Evolutionary conservation across 2,888 invertebrate species (phyloP).

Genomic region (Drosophila maculinotata): DNA sequence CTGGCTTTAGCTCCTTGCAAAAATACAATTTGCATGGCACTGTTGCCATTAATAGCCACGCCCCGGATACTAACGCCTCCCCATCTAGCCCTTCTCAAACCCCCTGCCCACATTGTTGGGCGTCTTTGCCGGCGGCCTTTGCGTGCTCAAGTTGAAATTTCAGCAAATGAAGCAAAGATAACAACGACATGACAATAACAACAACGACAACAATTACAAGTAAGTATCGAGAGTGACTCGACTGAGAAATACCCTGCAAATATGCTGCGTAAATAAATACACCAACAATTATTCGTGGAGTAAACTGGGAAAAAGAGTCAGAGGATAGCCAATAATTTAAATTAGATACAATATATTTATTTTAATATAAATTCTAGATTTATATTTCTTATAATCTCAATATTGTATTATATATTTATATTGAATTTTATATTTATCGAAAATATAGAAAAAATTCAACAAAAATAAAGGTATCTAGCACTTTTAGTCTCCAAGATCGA

Average conservation of each 20-base stretch:
- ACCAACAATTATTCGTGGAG: too few relatives aligned
- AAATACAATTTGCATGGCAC: conserved; percentile 49
- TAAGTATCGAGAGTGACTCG: not conserved
- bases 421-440: too few relatives aligned
- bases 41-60: conserved; percentile 70
- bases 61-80: conserved; percentile 30
- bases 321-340: too few relatives aligned
- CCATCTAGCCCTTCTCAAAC: not conserved
- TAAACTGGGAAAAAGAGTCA: too few relatives aligned
- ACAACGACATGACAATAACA: conserved; percentile 33
- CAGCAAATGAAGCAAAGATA: conserved; percentile 73
- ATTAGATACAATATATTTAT: too few relatives aligned
- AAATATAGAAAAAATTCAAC: too few relatives aligned
- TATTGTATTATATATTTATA: too few relatives aligned
- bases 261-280: too few relatives aligned
- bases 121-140: conserved; percentile 42
- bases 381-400: too few relatives aligned
- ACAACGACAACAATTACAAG: conserved; percentile 3
- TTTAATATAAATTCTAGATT: too few relatives aligned
- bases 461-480: too few relatives aligned
- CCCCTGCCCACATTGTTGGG: not conserved
- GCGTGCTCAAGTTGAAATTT: conserved; percentile 78
- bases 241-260: conserved; percentile 1
- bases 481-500: too few relatives aligned
- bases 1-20: conserved; percentile 31